Conservation (phyloP, 2,113 vertebrate species). For the Hystrix cristata region DNA sequence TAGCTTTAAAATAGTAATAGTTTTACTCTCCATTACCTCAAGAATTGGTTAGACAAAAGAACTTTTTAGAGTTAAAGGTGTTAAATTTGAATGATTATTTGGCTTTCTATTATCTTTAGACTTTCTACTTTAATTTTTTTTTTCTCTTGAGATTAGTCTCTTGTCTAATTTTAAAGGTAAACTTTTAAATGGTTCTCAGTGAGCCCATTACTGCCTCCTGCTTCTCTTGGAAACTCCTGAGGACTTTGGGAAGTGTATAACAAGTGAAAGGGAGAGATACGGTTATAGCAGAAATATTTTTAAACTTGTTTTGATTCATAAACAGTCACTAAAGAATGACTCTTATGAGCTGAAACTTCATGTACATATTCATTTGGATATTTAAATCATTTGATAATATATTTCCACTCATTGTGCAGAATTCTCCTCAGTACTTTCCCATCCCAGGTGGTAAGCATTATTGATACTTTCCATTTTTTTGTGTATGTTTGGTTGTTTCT, state of each 20-base stretch:
- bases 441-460: neutral
- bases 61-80: neutral
- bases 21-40: slow-evolving; percentile 20
- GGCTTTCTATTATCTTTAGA: slow-evolving; percentile 33
- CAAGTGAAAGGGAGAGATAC: neutral
- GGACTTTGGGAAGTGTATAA: neutral
- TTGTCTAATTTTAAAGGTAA: slow-evolving; percentile 41
- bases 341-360: neutral
- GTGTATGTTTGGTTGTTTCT: neutral
- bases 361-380: neutral
- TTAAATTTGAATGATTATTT: slow-evolving; percentile 6
- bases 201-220: neutral
- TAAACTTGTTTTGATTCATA: neutral
- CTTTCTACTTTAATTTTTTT: slow-evolving; percentile 12
- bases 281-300: slow-evolving; percentile 20
- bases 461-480: neutral
- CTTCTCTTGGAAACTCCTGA: neutral
- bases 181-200: neutral
- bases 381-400: neutral
- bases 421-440: neutral
- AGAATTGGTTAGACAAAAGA: slow-evolving; percentile 64
- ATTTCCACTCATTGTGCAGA: neutral
- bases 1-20: slow-evolving; percentile 73
- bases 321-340: neutral
- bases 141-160: slow-evolving; percentile 11